A percentile compares a stretch with the other conserved stretches of the same genome.
Conservation (phyloP, 2,113 vertebrate species). For the Mohoua ochrocephala region DNA sequence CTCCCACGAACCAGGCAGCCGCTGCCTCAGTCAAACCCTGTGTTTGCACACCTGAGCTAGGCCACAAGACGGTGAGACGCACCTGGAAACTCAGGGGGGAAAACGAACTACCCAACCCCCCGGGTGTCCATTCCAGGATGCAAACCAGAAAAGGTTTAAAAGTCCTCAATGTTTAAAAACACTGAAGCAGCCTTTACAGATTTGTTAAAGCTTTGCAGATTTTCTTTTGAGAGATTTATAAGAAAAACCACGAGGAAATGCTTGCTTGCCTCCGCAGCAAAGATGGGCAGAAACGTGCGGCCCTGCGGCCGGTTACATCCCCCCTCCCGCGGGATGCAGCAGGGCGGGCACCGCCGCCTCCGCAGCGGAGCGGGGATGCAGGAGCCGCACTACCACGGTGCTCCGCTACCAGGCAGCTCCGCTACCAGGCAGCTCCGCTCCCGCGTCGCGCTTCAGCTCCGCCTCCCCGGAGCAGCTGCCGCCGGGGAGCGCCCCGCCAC, state of each 20-base stretch:
- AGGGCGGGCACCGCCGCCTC: neutral
- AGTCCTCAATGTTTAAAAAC: neutral
- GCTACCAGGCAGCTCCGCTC: neutral
- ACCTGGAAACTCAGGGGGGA: neutral
- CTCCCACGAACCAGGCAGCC: too few relatives aligned
- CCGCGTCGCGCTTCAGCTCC: neutral
- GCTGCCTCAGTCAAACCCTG: neutral
- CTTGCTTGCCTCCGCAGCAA: neutral
- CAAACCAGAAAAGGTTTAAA: neutral
- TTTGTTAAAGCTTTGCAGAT: neutral
- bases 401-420: neutral
- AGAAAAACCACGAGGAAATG: neutral
- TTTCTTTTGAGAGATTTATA: too few relatives aligned
- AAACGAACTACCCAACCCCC: accelerated
- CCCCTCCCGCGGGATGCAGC: neutral
- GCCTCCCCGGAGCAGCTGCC: neutral
- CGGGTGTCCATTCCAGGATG: too few relatives aligned
- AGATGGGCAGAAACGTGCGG: neutral
- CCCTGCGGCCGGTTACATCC: too few relatives aligned
- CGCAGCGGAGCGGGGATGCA: neutral
- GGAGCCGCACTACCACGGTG: neutral
- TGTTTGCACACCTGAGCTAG: neutral
- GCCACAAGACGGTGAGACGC: neutral
- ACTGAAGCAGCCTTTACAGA: neutral
- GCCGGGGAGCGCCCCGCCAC: neutral